Conservation (phyloP, 2,888 invertebrate species). For the Sylvicola cinctus region DNA sequence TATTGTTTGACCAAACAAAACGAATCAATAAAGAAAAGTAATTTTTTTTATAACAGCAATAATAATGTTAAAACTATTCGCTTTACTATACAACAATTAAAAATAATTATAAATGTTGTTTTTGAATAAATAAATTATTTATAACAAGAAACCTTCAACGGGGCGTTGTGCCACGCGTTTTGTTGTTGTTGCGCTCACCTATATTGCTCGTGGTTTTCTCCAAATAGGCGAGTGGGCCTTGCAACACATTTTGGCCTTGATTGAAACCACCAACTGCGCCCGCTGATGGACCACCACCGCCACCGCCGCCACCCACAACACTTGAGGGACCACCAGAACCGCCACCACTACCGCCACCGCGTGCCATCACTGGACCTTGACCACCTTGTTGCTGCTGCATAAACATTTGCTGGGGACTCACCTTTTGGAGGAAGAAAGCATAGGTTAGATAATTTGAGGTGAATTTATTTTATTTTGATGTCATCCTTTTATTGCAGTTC, state of each 20-base stretch:
- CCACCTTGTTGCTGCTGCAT: slow-evolving; percentile 6
- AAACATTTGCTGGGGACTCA: slow-evolving; percentile 4
- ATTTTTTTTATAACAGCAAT: background rate
- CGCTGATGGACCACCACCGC: slow-evolving; percentile 2
- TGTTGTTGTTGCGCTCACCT: slow-evolving; percentile 26
- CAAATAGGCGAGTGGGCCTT: slow-evolving; percentile 68
- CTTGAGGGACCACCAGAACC: slow-evolving; percentile 5
- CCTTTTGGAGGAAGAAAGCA: too few relatives aligned
- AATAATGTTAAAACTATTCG: background rate
- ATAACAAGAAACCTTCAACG: slow-evolving; percentile 4
- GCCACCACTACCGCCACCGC: slow-evolving; percentile 2
- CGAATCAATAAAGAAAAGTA: too few relatives aligned
- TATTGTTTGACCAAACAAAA: too few relatives aligned
- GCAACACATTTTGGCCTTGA: slow-evolving; percentile 35
- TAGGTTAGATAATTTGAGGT: too few relatives aligned
- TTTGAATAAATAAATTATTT: background rate
- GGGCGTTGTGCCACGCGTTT: too few relatives aligned
- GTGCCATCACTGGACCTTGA: background rate
- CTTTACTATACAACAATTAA: background rate
- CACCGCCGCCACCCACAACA: slow-evolving; percentile 22
- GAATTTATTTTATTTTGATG: too few relatives aligned
- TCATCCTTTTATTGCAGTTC: too few relatives aligned
- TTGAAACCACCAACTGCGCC: slow-evolving; percentile 25
- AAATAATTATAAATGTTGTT: background rate
- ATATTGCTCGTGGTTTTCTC: slow-evolving; percentile 85